Evolutionary conservation across 2,797 vertebrate genomes (phyloP).

Genomic region (Dryobates pubescens): DNA sequence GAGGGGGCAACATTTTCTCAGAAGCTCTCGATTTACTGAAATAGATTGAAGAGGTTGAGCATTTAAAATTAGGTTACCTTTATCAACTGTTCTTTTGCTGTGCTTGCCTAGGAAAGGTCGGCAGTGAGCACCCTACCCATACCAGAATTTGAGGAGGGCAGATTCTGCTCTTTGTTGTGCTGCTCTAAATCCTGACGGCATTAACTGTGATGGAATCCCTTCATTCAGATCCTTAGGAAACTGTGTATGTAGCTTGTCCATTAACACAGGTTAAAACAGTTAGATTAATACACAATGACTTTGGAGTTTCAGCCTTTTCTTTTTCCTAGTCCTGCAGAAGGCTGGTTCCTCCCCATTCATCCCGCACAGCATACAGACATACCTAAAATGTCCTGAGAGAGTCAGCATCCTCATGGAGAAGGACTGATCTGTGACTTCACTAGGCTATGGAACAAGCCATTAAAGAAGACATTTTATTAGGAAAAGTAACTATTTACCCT

Average conservation of each 20-base stretch:
- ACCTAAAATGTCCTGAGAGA: background rate
- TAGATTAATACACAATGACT: background rate
- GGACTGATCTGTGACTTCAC: background rate
- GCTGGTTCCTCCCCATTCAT: background rate
- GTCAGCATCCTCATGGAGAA: background rate
- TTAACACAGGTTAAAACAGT: background rate
- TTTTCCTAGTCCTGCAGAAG: background rate
- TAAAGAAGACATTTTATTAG: background rate
- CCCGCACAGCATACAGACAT: background rate
- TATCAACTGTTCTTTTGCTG: background rate
- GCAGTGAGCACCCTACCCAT: background rate
- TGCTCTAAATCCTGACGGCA: background rate
- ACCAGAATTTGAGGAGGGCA: background rate
- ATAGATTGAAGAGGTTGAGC: constrained; percentile 40
- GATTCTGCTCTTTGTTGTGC: background rate
- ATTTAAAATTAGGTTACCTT: constrained; percentile 42
- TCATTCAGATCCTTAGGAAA: background rate
- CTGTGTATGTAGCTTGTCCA: background rate
- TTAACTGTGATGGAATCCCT: background rate
- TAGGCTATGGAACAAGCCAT: background rate
- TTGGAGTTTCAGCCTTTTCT: background rate
- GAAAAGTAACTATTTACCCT: background rate
- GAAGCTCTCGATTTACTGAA: constrained; percentile 47
- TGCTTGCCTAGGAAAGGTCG: constrained; percentile 11
- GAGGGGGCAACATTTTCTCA: constrained; percentile 17